Base-by-base conservation (phyloP, 2,797 vertebrate species). In the Buceros bicornis region DNA sequence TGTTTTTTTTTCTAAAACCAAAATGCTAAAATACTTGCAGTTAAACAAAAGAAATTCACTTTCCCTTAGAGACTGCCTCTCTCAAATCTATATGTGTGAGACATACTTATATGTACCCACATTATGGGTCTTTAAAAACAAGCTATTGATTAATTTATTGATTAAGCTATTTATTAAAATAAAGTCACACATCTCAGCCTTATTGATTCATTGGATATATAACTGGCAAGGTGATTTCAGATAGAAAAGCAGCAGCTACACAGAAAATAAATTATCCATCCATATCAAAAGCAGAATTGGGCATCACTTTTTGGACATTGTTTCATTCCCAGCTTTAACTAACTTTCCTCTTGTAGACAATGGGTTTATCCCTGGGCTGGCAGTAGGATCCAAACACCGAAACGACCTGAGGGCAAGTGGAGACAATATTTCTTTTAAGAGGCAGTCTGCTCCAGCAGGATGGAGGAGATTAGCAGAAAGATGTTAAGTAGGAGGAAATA, bases 401-500 rank as follows among this genome's bases (percentile, higher is more conserved):
- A 90, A 73, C 45, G 8, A 89, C 66, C 65, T 40, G 21, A 82
- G 53, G 74, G 64, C 54, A 84, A 80, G 47, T 21, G 47, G 64
- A 82, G 83, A 73, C 35, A 62, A 10, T 84, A 61, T 71, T 90
- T 83, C 43, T 85, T 89, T 79, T 73, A 71, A 85, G 64, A 87
- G 74, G 11, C 45, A 66, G 56, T 22, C 88, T 92, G 88, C 64
- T 90, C 60, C 45, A 95, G 83, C 76, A 95, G 84, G 90, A 95
- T 87, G 60, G 67, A 88, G 54, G 45, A 95, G 91, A 90, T 95
- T 95, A 94, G 87, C 53, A 92, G 86, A 80, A 94, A 89, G 93
- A 93, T 83, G 83, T 40, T 90, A 90, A 93, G 88, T 15, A 89
- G 71, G 83, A 93, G 81, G 90, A 97, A 95, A 89, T 94, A 90